Conservation (phyloP, 2,113 vertebrate species). For the Thryonomys swinderianus region DNA sequence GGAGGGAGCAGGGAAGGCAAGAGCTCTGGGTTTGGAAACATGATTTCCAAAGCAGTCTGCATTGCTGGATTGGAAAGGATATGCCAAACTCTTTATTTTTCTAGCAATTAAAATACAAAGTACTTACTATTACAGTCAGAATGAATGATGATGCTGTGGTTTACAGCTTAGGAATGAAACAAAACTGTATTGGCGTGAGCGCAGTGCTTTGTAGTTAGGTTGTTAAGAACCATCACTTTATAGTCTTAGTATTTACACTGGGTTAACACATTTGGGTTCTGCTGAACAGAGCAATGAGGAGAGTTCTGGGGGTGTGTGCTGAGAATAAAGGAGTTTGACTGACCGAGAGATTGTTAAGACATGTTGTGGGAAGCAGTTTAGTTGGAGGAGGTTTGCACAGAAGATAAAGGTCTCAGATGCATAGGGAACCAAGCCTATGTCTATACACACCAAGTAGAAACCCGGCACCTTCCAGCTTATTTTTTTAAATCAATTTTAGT, state of each 20-base stretch:
- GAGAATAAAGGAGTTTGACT: neutral
- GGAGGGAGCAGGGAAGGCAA: neutral
- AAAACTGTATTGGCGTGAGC: neutral
- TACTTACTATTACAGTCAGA: slow-evolving; percentile 11
- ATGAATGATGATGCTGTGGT: neutral
- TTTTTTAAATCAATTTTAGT: neutral
- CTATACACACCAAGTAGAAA: neutral
- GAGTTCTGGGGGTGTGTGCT: neutral
- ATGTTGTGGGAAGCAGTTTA: too few species aligned
- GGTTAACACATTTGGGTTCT: neutral
- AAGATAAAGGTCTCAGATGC: neutral
- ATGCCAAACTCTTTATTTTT: neutral
- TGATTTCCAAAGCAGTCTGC: neutral
- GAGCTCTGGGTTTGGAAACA: neutral
- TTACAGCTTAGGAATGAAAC: neutral
- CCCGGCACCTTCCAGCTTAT: neutral
- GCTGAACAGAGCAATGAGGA: accelerated
- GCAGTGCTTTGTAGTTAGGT: neutral
- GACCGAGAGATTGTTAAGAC: neutral
- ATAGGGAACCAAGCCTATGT: neutral
- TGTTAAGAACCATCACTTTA: neutral
- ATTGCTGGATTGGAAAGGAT: neutral
- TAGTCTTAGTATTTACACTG: accelerated
- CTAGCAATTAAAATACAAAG: neutral
- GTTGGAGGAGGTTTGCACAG: neutral